A percentile compares a stretch with the other conserved stretches of the same genome.
These are phyloP conservation scores for Protobothrops mucrosquamatus DNA, from an alignment of 2,113 vertebrate genomes.

Conservation along the genomic window DNA sequence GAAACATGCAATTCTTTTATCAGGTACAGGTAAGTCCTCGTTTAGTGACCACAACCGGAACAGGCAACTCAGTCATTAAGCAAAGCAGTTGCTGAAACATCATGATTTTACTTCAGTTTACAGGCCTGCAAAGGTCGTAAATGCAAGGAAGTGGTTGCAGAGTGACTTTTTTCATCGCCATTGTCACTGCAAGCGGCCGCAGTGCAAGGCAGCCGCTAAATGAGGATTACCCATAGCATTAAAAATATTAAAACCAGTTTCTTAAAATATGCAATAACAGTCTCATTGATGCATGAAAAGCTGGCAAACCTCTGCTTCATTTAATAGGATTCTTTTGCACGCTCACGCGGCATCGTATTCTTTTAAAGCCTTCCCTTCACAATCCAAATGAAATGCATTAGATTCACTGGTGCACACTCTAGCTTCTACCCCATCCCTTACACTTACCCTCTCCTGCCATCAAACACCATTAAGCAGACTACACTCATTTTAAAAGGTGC, in stretches of 20 bases:
- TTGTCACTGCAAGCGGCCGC: not conserved
- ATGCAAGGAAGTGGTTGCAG: not conserved
- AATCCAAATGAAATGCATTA: not conserved
- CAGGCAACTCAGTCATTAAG: not conserved
- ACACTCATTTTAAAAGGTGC: not conserved
- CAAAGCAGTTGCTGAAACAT: not conserved
- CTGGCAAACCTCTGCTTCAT: not conserved
- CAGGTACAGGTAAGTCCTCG: not conserved
- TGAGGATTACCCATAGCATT: not conserved
- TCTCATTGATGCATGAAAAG: not conserved
- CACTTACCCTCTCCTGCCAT: not conserved
- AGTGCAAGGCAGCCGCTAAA: not conserved
- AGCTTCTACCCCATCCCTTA: not conserved
- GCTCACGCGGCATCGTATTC: not conserved
- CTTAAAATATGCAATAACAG: not conserved
- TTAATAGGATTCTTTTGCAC: not conserved
- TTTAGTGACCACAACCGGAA: not conserved
- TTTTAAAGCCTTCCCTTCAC: not conserved
- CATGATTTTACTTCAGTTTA: not conserved
- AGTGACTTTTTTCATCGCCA: not conserved
- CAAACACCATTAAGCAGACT: not conserved
- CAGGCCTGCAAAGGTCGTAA: not conserved
- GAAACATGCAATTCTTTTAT: not conserved
- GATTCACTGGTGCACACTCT: not conserved
- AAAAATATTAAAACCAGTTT: not conserved